Conservation (phyloP, 2,888 invertebrate genomes). For the Platycheirus rosarum region DNA sequence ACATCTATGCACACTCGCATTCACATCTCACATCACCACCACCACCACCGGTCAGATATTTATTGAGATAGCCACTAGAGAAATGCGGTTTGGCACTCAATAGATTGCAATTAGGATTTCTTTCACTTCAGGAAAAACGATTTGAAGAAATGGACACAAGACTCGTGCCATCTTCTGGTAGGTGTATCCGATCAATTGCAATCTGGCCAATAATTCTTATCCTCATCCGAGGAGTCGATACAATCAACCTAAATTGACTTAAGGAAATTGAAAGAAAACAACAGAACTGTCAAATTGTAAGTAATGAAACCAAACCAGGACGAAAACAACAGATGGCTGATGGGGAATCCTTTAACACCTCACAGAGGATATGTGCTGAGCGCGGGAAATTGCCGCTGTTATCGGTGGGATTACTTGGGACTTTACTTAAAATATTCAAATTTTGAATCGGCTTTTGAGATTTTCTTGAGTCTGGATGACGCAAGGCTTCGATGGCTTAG, state of each 20-base stretch:
- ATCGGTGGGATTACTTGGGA: conserved; percentile 52
- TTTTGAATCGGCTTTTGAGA: too few species aligned
- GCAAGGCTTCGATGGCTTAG: conserved; percentile 13
- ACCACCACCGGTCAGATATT: conserved; percentile 59
- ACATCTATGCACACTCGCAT: conserved; percentile 12
- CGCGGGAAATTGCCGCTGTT: conserved; percentile 43
- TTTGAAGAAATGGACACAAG: conserved; percentile 22
- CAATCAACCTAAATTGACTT: conserved; percentile 41
- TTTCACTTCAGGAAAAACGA: conserved; percentile 46
- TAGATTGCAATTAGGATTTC: conserved; percentile 70
- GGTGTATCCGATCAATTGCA: conserved; percentile 61
- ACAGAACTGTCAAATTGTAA: conserved; percentile 51
- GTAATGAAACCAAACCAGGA: conserved; percentile 40
- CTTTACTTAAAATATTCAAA: conserved; percentile 55
- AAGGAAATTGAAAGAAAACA: too few species aligned
- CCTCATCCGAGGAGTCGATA: background rate
- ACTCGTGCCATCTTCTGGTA: conserved; percentile 52
- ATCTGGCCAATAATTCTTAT: conserved; percentile 70
- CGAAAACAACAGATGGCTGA: conserved; percentile 51
- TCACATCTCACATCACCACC: too few species aligned
- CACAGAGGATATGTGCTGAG: conserved; percentile 48
- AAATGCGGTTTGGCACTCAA: conserved; percentile 65
- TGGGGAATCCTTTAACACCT: conserved; percentile 66
- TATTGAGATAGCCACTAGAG: conserved; percentile 67
- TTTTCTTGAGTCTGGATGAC: too few species aligned